These are phyloP conservation scores for Poecilus cupreus DNA, from an alignment of 2,888 invertebrate genomes.

Conservation along the genomic window DNA sequence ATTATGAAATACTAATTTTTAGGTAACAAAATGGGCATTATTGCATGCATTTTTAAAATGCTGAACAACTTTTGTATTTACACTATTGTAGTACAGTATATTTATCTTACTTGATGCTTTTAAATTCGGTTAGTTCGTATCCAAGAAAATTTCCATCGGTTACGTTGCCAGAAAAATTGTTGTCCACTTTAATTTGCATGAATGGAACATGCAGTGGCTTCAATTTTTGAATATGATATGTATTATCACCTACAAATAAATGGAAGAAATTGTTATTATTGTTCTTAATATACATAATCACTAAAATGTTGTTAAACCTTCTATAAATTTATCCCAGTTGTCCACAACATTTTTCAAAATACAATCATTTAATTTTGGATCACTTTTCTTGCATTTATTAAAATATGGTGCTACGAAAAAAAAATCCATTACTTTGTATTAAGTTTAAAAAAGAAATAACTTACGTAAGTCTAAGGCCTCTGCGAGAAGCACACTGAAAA, in stretches of 20 bases:
- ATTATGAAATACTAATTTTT: too few species aligned
- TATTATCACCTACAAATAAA: constrained; percentile 6
- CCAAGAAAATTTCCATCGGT: background rate
- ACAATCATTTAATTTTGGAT: constrained; percentile 2
- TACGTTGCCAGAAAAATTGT: background rate
- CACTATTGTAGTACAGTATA: too few species aligned
- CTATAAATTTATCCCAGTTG: background rate
- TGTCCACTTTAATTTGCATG: background rate
- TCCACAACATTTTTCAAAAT: background rate
- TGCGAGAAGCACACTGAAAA: background rate
- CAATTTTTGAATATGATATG: constrained; percentile 10
- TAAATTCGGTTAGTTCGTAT: background rate
- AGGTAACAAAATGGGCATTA: too few species aligned
- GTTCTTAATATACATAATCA: too few species aligned
- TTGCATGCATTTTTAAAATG: too few species aligned
- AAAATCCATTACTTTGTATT: too few species aligned
- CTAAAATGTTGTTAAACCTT: background rate
- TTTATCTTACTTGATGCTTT: background rate
- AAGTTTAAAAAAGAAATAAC: too few species aligned
- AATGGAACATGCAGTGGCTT: background rate
- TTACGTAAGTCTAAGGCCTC: background rate
- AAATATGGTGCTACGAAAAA: constrained; percentile 1
- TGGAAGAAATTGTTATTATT: too few species aligned
- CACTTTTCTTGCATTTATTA: background rate
- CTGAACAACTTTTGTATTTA: too few species aligned